phyloP scores from a whole-genome alignment of 2,113 vertebrate genomes.

The Grammomys surdaster region DNA sequence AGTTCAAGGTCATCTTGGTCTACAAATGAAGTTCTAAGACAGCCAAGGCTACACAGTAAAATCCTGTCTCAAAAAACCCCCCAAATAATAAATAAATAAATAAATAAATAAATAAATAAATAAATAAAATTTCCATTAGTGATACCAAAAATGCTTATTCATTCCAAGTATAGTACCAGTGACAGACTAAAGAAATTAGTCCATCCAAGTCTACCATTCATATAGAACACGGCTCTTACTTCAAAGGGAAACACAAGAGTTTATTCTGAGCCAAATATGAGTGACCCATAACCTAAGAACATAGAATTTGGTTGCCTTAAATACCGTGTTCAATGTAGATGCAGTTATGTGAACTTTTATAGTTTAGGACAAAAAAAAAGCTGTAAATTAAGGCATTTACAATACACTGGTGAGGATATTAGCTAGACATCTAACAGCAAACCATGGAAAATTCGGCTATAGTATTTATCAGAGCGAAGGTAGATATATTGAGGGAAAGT shows the following conservation, averaged over 20 bases:
- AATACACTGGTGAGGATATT: not conserved
- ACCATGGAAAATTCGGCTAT: not conserved
- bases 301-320: not conserved
- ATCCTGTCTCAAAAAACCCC: not conserved
- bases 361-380: not conserved
- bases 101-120: not conserved
- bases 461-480: not conserved
- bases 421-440: not conserved
- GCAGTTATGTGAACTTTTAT: not conserved
- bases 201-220: not conserved
- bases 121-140: conserved; percentile 39
- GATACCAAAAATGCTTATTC: not conserved
- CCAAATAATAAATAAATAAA: not conserved
- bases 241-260: not conserved
- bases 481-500: not conserved
- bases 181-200: not conserved
- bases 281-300: not conserved
- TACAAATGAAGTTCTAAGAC: not conserved
- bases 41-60: not conserved
- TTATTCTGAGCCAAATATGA: not conserved
- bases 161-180: not conserved
- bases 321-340: not conserved
- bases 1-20: not conserved
- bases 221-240: not conserved
- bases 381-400: not conserved